These are phyloP conservation scores for Cryptotermes secundus DNA, from an alignment of 1,140 invertebrate genomes.

Conservation along the genomic window DNA sequence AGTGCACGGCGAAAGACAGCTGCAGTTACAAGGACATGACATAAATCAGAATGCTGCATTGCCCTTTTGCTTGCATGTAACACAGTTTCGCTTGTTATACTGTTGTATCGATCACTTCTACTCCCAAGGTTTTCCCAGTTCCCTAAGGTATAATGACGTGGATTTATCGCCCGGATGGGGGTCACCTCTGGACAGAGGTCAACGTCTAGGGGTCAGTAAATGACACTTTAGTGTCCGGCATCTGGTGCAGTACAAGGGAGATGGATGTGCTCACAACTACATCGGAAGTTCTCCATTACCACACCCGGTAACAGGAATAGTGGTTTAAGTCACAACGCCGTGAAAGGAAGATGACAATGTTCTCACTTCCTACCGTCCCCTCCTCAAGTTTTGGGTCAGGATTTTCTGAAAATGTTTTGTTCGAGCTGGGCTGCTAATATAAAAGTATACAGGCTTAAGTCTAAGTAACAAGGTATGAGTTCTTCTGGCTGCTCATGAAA, in stretches of 20 bases:
- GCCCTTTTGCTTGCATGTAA: too few species aligned
- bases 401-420: too few species aligned
- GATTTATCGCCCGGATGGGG: constrained; percentile 16
- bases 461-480: too few species aligned
- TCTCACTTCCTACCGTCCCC: too few species aligned
- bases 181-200: constrained; percentile 12
- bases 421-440: too few species aligned
- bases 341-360: too few species aligned
- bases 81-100: background rate
- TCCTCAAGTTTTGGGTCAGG: too few species aligned
- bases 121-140: background rate
- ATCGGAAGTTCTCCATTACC: constrained; percentile 8
- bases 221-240: constrained; percentile 10
- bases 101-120: background rate
- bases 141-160: background rate
- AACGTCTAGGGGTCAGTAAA: constrained; percentile 14
- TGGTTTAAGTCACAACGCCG: background rate
- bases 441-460: too few species aligned
- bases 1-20: too few species aligned
- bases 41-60: too few species aligned
- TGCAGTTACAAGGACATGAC: too few species aligned
- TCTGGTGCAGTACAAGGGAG: background rate
- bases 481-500: too few species aligned
- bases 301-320: background rate
- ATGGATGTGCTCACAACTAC: background rate